Base-by-base conservation (phyloP, 2,888 invertebrate species). In the Patella depressa region DNA sequence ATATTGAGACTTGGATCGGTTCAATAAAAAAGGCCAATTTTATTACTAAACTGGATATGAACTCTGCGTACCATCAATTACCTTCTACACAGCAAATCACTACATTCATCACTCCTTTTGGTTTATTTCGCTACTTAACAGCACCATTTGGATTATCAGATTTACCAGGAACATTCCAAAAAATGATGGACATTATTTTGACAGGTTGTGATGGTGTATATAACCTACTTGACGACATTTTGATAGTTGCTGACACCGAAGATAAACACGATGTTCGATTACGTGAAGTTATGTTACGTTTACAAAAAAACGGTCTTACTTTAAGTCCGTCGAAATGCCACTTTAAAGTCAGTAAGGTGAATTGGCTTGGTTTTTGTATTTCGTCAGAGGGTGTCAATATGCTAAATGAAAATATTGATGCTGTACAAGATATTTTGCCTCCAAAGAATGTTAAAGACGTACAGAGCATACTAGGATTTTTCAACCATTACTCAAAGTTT, bases 391-490 rank as follows among this genome's bases (percentile, higher is more conserved):
- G 57, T 57, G 57, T 57, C 24, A 71, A 34, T 15, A 71, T 71
- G 71, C 45, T 45, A 29, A 29, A 17, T 71, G 71, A 71, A 71
- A 71, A 71, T 71, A 34, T 45, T 15, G 71, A 71, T 9, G 71
- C 71, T 71, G 45, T 71, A 12, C 17, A 15, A 34, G 15, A 71
- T 17, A 34, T 71, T 34, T 24, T 71, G 15, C 71, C 71, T n/a
- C 71, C 71, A 19, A 71, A 71, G 24, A 71, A 71, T 15, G 24
- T 34, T 34, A 71, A 71, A 71, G 71, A 71, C 17, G 34, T 71
- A 19, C 71, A 71, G 71, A 29, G 71, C 24, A 17, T 71, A 45
- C 45, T 71, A n/a, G 71, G 71, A n/a, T 45, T 71, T 29, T 71
- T 71, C 57, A 57, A 57, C 14, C 57, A 57, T 14, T 57, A 57